Evolutionary conservation across 1,140 invertebrate genomes (phyloP).

Genomic region (Drosophila micromelanica): DNA sequence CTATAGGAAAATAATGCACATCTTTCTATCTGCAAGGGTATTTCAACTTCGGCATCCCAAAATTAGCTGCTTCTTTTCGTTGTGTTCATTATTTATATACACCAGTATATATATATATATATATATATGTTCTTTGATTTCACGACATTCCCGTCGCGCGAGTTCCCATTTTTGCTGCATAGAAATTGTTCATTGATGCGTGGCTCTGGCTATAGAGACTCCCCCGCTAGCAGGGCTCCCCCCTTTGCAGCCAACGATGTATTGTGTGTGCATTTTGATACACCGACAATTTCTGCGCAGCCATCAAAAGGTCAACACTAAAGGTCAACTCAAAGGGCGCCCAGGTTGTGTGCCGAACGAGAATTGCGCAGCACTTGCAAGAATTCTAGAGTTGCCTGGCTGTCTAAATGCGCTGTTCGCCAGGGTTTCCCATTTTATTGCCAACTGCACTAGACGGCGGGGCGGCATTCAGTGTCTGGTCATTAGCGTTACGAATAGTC

Average conservation of each 20-base stretch:
- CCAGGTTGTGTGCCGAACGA: slow-evolving; percentile 16
- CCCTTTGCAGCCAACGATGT: neutral
- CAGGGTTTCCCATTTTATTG: neutral
- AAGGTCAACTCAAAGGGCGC: slow-evolving; percentile 29
- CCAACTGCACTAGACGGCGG: neutral
- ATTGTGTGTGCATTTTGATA: slow-evolving; percentile 20
- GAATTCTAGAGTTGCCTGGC: neutral
- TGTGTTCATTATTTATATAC: neutral
- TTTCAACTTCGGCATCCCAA: too few relatives aligned
- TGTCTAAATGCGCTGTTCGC: neutral
- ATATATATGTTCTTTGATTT: slow-evolving; percentile 31
- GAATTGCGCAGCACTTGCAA: slow-evolving; percentile 39
- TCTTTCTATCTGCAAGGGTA: too few relatives aligned
- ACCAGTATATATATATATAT: too few relatives aligned
- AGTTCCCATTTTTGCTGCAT: slow-evolving; percentile 34
- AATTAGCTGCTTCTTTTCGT: neutral
- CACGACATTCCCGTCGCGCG: slow-evolving; percentile 52
- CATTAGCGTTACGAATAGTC: slow-evolving; percentile 33
- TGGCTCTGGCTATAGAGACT: neutral
- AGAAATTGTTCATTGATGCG: slow-evolving; percentile 45
- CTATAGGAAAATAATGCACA: too few relatives aligned
- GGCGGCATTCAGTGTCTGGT: slow-evolving; percentile 9
- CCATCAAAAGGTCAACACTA: slow-evolving; percentile 45
- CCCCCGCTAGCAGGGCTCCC: neutral
- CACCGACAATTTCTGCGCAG: slow-evolving; percentile 10